A percentile compares a stretch with the other conserved stretches of the same genome.
Conservation (phyloP, 2,888 invertebrate species). For the Helleia helle region DNA sequence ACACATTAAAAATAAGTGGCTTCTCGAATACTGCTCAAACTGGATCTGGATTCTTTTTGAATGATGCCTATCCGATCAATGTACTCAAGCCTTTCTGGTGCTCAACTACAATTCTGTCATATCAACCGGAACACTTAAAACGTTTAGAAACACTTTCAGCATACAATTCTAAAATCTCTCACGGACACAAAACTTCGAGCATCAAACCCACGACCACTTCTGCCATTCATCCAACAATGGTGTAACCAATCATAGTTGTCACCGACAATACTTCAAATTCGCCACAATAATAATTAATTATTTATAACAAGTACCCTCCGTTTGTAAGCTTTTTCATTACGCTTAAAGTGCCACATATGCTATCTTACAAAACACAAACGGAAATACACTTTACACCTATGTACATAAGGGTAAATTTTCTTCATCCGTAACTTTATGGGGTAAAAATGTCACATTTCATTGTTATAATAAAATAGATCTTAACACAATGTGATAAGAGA, state of each 20-base stretch:
- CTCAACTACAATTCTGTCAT: too few species aligned
- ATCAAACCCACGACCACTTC: constrained; percentile 9
- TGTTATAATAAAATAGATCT: constrained; percentile 4
- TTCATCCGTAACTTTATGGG: not conserved
- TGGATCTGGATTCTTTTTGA: too few species aligned
- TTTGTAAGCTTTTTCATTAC: constrained; percentile 39
- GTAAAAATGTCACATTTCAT: not conserved
- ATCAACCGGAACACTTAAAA: too few species aligned
- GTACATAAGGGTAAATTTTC: not conserved
- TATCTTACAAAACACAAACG: constrained; percentile 13
- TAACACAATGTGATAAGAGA: not conserved
- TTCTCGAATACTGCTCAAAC: too few species aligned
- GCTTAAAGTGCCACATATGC: constrained; percentile 46
- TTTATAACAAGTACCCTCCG: constrained; percentile 32
- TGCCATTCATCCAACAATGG: constrained; percentile 6
- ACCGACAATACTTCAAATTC: constrained; percentile 24
- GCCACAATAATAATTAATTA: constrained; percentile 46
- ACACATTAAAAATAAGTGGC: too few species aligned
- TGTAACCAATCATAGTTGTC: constrained; percentile 31
- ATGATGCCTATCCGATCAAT: too few species aligned
- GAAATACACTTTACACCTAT: constrained; percentile 4
- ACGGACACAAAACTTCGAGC: too few species aligned
- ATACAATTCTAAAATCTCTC: too few species aligned
- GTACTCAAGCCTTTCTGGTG: too few species aligned
- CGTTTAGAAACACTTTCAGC: too few species aligned